Base-by-base conservation (phyloP, 2,797 vertebrate genomes). In the Pteropus rufus region DNA sequence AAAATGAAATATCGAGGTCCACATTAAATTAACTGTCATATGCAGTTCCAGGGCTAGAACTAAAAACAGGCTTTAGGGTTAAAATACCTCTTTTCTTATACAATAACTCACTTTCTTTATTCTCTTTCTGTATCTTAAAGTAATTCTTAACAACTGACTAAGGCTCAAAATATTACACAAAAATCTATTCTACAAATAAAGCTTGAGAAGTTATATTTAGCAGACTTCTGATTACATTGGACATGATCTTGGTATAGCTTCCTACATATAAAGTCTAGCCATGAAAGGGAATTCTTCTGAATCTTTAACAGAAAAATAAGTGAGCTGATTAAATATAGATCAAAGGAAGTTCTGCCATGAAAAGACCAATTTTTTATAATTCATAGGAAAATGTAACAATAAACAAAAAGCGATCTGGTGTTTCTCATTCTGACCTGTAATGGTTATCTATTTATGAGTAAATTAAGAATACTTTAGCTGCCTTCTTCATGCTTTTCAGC, bases 281-380 rank as follows among this genome's bases (percentile, higher is more conserved):
- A 85, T 92, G 81, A 94, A 95, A 97, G 23, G 64, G 46, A 97
- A 92, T 94, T 94, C 77, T 73, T 60, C 21, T 49, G 89, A 52
- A 23, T 94, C 77, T 95, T 94, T 83, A 90, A 88, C 54, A 94
- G 89, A 80, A 95, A 95, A 95, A 82, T 65, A 79, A 91, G 36
- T 46, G 31, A 90, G 58, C 23, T 58, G 29, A 90, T 92, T 92
- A 96, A 97, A 89, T 73, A 96, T 77, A 96, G 77, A 97, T 97
- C 64, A 96, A 97, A 96, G 52, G 31, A 83, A 56, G 39, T 69
- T 94, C 81, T 54, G 72, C 92, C 36, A 94, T 10, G 29, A 92
- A 96, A 97, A 94, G 41, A 76, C 11, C 18, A 60, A 72, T 60
- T 82, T 91, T 72, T 93, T 83, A 73, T 76, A 64, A 92, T 41